Evolutionary conservation across 1,140 invertebrate species (phyloP), one percentile per base, ranked within the genome.

Genomic region (Eulimnadia texana): DNA sequence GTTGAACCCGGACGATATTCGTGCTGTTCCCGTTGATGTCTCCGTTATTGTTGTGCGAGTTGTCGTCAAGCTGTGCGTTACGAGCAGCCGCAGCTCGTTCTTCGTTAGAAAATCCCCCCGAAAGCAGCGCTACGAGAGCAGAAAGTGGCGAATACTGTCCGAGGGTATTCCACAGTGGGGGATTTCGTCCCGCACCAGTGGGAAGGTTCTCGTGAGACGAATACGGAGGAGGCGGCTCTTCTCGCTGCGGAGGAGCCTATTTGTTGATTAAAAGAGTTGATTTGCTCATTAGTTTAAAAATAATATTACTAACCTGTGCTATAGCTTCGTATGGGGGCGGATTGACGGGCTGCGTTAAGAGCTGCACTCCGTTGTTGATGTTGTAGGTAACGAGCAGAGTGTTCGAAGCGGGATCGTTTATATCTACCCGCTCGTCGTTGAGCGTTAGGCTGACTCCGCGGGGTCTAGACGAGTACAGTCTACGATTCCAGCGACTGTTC

Each of bases 291-390:
- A 42, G 33, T 42, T 42, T 42, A 16, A 42, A 42, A 42, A 9
- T 27, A 29, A 57, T 27, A 20, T 16, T 49, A 24, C 3, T 20
- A 19, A 59, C 57, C 50, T 19, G 70, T 9, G 73, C 66, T 65
- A 78, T 72, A 0, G 78, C 73, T 64, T 80, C 78, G 22, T 81
- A 81, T 0, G 80, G 78, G 1, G 80, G 80, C 59, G 74, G 70
- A 1, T 71, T 64, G 11, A 72, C 70, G 51, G 70, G 60, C 9
- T 55, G 53, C 23, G 72, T 72, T 23, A 75, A 70, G 66, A 74
- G 71, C 64, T 74, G 71, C 2, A 74, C 70, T n/a, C 72, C 73
- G 64, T 73, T 73, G 63, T 74, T 73, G 25, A 74, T 73, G 60
- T 75, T 75, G 63, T 74, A 74, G n/a, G 71, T 73, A n/a, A 74